Percentiles rank a stretch among this genome's conserved stretches.
Conservation (phyloP, 2,113 vertebrate species). For the Proteles cristata region DNA sequence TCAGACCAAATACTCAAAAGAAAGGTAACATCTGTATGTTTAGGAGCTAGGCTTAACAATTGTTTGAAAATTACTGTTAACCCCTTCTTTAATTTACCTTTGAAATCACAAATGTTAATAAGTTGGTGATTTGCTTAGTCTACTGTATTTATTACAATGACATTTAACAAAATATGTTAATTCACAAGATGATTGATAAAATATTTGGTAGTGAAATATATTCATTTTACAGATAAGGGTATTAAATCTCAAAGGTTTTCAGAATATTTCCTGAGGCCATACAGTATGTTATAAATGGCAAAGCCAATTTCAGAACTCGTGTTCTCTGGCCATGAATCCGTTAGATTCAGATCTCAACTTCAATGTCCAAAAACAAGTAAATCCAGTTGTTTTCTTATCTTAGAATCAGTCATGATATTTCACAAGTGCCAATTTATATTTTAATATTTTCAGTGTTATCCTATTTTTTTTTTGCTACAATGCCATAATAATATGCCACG, state of each 20-base stretch:
- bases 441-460: neutral
- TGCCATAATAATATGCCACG: neutral
- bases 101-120: slow-evolving; percentile 14
- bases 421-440: neutral
- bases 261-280: neutral
- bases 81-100: neutral
- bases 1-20: neutral
- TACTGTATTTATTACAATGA: neutral
- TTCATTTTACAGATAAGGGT: neutral
- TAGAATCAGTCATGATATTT: slow-evolving; percentile 10
- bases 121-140: neutral
- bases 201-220: neutral
- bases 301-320: neutral
- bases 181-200: slow-evolving; percentile 12
- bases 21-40: neutral
- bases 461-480: slow-evolving; percentile 42
- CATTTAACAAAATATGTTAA: slow-evolving; percentile 39
- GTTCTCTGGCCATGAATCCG: neutral
- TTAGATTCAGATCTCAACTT: neutral
- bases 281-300: neutral
- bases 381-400: neutral
- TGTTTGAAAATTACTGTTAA: neutral
- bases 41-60: neutral
- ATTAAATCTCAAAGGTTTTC: slow-evolving; percentile 9
- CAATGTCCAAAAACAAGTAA: neutral